Evolutionary conservation across 2,113 vertebrate genomes (phyloP).

Genomic region (Tor tambroides): DNA sequence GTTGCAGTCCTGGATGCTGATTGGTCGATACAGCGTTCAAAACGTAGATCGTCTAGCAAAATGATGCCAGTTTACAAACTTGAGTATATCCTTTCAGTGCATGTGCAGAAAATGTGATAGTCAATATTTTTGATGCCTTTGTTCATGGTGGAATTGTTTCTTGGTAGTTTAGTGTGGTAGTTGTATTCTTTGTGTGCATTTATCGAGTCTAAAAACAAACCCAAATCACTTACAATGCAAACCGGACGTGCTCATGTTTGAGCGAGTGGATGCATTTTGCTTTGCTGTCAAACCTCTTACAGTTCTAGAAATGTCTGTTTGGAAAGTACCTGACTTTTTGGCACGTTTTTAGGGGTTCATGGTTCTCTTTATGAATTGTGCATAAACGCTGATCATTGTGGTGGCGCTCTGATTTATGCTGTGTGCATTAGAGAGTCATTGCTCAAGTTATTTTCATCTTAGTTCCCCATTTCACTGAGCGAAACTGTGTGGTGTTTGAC

Average conservation of each 20-base stretch:
- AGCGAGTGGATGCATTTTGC: background rate
- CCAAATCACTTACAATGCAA: background rate
- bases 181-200: background rate
- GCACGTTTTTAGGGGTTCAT: background rate
- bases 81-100: background rate
- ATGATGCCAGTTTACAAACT: background rate
- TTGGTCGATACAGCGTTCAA: background rate
- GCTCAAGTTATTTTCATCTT: background rate
- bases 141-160: background rate
- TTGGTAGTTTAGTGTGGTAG: background rate
- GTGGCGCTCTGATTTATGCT: background rate
- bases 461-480: background rate
- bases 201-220: background rate
- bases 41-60: no score
- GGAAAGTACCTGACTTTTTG: conserved; percentile 13
- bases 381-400: background rate
- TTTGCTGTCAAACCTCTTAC: background rate
- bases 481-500: no score
- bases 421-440: background rate
- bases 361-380: background rate
- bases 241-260: background rate
- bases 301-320: background rate
- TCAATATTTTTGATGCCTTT: background rate
- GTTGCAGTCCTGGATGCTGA: no score
- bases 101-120: background rate